Evolutionary conservation across 1,140 invertebrate species (phyloP).

Genomic region (Drosophila mojavensis): DNA sequence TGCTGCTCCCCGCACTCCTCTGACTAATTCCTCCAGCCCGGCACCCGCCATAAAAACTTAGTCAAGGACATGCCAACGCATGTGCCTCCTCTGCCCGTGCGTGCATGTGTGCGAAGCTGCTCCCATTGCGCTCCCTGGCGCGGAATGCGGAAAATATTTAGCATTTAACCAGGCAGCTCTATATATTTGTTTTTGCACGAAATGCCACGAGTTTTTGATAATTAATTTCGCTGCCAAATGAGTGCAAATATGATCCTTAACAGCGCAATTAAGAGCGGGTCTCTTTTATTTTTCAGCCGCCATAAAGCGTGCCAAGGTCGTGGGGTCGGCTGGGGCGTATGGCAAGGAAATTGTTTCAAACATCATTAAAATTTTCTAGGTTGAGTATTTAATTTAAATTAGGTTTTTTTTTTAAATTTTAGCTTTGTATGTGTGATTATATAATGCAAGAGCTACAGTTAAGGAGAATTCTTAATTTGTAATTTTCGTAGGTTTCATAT

Average conservation of each 20-base stretch:
- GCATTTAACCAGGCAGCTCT: constrained; percentile 46
- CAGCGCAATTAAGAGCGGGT: constrained; percentile 18
- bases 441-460: too few species aligned
- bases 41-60: constrained; percentile 49
- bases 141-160: constrained; percentile 34
- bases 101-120: neutral
- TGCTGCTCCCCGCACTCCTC: neutral
- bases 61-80: constrained; percentile 72
- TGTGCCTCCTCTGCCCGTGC: constrained; percentile 25
- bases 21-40: constrained; percentile 6
- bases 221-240: constrained; percentile 57
- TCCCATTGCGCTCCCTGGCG: neutral
- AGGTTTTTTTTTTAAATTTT: too few species aligned
- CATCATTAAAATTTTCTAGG: too few species aligned
- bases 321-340: too few species aligned
- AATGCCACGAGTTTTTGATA: constrained; percentile 61
- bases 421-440: too few species aligned
- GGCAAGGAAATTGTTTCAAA: too few species aligned
- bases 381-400: too few species aligned
- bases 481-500: too few species aligned
- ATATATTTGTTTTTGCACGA: constrained; percentile 14
- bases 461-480: too few species aligned
- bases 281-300: constrained; percentile 26
- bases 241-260: constrained; percentile 30
- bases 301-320: constrained; percentile 17